Conservation (phyloP, 2,113 vertebrate genomes). For the Melanerpes formicivorus region DNA sequence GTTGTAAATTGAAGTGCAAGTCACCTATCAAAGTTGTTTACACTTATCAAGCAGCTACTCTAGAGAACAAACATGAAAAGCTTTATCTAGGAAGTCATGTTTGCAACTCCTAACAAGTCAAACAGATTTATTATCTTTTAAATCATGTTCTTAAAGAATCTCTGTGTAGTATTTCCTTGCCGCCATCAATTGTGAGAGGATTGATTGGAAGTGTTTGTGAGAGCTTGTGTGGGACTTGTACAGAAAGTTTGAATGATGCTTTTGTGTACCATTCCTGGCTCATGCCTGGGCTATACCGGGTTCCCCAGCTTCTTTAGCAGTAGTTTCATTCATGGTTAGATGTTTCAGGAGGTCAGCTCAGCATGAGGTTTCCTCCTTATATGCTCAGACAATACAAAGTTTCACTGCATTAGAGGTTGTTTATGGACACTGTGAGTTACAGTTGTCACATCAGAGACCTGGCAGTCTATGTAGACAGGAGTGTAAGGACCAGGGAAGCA, state of each 20-base stretch:
- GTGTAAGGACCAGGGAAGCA: background rate
- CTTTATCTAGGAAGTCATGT: background rate
- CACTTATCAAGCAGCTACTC: background rate
- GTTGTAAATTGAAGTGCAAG: background rate
- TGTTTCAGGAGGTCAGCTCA: background rate
- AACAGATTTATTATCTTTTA: background rate
- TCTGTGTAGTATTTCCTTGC: background rate
- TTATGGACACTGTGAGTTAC: background rate
- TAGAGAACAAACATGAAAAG: background rate
- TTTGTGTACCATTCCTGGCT: background rate
- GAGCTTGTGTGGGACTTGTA: background rate
- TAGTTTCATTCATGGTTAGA: background rate
- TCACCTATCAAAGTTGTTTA: background rate
- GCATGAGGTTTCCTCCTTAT: background rate
- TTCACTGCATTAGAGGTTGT: background rate
- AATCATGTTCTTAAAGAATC: background rate
- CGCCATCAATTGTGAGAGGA: background rate
- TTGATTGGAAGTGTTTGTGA: background rate
- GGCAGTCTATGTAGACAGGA: background rate
- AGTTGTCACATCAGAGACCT: background rate
- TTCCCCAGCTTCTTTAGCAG: background rate
- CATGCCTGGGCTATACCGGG: accelerated
- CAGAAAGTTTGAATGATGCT: background rate
- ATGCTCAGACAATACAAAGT: background rate
- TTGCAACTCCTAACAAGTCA: background rate